phyloP scores from a whole-genome alignment of 2,113 vertebrate species.

The Haemorhous mexicanus region DNA sequence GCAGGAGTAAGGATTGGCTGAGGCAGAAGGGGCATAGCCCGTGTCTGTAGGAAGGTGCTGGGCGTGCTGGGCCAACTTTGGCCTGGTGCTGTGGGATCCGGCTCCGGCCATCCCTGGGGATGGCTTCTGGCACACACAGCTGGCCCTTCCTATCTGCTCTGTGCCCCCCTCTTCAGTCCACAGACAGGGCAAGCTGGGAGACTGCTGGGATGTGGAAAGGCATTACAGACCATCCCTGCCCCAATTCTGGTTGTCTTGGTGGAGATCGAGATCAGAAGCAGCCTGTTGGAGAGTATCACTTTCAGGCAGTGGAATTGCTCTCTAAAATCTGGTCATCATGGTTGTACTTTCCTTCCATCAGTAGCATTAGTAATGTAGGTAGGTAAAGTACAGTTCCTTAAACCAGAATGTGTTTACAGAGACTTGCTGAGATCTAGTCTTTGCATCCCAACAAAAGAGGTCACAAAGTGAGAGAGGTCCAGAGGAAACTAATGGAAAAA shows the following conservation, averaged over 20 bases:
- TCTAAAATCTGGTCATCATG: not conserved
- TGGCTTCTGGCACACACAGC: fast-evolving
- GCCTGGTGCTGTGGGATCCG: fast-evolving
- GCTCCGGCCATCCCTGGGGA: fast-evolving
- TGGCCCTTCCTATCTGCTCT: fast-evolving
- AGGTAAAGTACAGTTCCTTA: not conserved
- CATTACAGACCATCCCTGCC: not conserved
- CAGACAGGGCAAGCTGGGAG: not conserved
- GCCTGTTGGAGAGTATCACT: not conserved
- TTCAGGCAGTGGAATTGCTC: not conserved
- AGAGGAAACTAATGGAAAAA: not conserved
- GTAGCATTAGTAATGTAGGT: not conserved
- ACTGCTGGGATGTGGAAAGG: not conserved
- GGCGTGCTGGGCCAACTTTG: fast-evolving
- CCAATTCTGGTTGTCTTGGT: not conserved
- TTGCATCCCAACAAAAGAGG: not conserved
- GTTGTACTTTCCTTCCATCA: not conserved
- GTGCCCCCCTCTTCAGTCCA: fast-evolving
- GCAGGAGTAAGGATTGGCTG: not conserved
- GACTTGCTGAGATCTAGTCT: not conserved
- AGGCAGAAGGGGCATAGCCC: fast-evolving
- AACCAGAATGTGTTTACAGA: not conserved
- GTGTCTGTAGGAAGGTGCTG: not conserved
- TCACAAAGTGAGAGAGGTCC: not conserved
- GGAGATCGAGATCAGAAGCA: not conserved